Conservation (phyloP, 2,797 vertebrate genomes). For the Chaunax sp. region DNA sequence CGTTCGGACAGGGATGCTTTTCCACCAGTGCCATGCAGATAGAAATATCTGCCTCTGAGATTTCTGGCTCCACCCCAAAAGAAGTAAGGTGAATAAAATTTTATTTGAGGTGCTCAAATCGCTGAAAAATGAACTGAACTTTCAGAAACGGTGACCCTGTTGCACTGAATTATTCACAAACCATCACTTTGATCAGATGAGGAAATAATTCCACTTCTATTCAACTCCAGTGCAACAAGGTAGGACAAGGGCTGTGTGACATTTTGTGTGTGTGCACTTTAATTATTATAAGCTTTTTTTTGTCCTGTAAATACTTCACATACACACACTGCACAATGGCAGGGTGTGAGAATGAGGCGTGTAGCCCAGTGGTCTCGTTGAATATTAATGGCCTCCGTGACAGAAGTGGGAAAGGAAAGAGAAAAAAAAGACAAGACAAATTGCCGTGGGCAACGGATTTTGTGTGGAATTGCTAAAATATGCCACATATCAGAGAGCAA, state of each 20-base stretch:
- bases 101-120: neutral
- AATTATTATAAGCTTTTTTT: neutral
- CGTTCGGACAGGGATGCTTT: neutral
- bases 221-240: too few relatives aligned
- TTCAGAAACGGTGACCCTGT: neutral
- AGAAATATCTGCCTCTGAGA: neutral
- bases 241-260: too few relatives aligned
- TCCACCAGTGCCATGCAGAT: neutral
- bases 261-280: too few relatives aligned
- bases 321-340: neutral
- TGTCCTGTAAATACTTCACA: neutral
- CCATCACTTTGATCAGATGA: neutral
- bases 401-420: conserved; percentile 31
- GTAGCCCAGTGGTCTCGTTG: conserved; percentile 46
- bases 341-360: conserved; percentile 14
- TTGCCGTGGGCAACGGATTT: conserved; percentile 52
- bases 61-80: neutral
- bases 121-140: neutral
- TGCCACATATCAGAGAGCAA: conserved; percentile 59
- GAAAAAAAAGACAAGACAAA: conserved; percentile 53
- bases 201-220: too few relatives aligned
- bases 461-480: conserved; percentile 55
- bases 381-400: conserved; percentile 62
- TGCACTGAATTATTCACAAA: too few relatives aligned
- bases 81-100: neutral